Percentiles rank a stretch among this genome's conserved stretches.
Conservation (phyloP, 2,113 vertebrate genomes). For the Xyrauchen texanus region DNA sequence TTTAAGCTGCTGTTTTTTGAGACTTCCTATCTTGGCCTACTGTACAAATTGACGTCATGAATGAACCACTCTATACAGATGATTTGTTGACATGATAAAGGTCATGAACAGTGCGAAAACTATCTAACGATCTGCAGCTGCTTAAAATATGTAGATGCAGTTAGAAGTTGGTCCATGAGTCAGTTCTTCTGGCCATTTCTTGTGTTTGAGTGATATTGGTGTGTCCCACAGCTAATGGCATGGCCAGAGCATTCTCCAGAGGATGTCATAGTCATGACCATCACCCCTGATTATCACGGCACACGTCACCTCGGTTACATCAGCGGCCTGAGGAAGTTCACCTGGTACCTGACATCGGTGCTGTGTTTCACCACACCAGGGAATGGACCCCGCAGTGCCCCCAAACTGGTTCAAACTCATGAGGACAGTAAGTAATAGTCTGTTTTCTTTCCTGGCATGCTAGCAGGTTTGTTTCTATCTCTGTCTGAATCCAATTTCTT, state of each 20-base stretch:
- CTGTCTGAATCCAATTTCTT: background rate
- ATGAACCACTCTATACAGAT: too few species aligned
- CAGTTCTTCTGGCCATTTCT: background rate
- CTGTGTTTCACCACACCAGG: slow-evolving; percentile 95
- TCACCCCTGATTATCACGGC: slow-evolving; percentile 90
- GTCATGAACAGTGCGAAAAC: background rate
- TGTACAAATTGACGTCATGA: too few species aligned
- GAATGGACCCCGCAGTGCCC: slow-evolving; percentile 83
- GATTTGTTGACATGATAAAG: slow-evolving; percentile 17
- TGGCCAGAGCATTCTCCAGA: slow-evolving; percentile 84
- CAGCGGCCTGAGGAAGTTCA: slow-evolving; percentile 86
- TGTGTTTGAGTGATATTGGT: background rate
- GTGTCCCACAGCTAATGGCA: slow-evolving; percentile 77
- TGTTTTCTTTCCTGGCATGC: background rate
- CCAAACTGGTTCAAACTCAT: slow-evolving; percentile 82
- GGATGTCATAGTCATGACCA: slow-evolving; percentile 76
- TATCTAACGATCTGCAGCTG: background rate
- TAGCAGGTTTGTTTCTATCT: background rate
- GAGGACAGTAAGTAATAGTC: slow-evolving; percentile 87
- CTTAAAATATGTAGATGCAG: too few species aligned
- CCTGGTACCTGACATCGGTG: slow-evolving; percentile 82
- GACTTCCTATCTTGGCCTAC: too few species aligned
- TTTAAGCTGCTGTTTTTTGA: too few species aligned
- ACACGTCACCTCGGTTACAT: slow-evolving; percentile 84
- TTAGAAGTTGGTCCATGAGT: background rate